Percentiles rank a stretch among this genome's conserved stretches.
These are phyloP conservation scores for Orgyia antiqua DNA, from an alignment of 2,888 invertebrate genomes.

Conservation along the genomic window DNA sequence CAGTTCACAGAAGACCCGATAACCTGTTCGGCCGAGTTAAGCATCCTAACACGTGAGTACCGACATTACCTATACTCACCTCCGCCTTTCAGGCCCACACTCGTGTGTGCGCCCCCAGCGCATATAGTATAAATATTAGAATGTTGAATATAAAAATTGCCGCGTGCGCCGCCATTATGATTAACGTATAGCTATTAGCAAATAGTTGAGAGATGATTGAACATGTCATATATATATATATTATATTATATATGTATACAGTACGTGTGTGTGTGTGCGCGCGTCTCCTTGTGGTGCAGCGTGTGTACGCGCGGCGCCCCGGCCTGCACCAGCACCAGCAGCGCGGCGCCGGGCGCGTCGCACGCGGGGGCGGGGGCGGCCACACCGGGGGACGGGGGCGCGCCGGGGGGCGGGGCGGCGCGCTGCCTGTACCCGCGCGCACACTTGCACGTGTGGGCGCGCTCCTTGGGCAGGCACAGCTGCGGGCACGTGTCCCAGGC, in stretches of 20 bases:
- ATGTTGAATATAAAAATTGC: too few relatives aligned
- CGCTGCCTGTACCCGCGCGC: conserved; percentile 80
- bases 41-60: too few relatives aligned
- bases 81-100: too few relatives aligned
- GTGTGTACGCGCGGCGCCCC: conserved; percentile 78
- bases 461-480: conserved; percentile 79
- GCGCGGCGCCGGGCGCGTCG: conserved; percentile 80
- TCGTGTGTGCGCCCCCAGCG: not conserved
- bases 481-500: conserved; percentile 88
- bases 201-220: too few relatives aligned
- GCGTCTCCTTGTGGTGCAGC: conserved; percentile 61
- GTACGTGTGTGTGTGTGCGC: conserved; percentile 2
- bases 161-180: too few relatives aligned
- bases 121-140: too few relatives aligned
- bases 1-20: too few relatives aligned
- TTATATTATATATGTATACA: not conserved
- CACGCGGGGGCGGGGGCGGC: conserved; percentile 53
- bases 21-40: too few relatives aligned
- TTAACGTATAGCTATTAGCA: too few relatives aligned
- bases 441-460: conserved; percentile 75
- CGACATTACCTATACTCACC: too few relatives aligned
- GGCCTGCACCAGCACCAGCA: conserved; percentile 81
- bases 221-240: too few relatives aligned
- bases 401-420: conserved; percentile 41
- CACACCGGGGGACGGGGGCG: conserved; percentile 72